phyloP scores from a whole-genome alignment of 2,797 vertebrate species.

The Pangasius sanitwongsei region DNA sequence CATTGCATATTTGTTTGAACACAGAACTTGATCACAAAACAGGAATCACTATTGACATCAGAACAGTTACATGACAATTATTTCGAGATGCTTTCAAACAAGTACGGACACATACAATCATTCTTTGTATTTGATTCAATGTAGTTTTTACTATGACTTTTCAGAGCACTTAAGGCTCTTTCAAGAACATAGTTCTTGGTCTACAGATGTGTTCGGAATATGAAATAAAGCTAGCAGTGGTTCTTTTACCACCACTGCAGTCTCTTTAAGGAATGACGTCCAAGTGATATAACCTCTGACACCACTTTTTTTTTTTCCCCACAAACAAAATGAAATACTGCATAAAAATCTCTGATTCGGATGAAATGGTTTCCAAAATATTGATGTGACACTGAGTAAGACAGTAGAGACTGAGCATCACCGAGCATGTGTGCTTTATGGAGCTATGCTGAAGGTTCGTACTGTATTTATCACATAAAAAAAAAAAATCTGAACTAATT shows the following conservation, averaged over 20 bases:
- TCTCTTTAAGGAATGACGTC: not conserved
- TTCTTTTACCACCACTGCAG: not conserved
- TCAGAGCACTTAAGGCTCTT: not conserved
- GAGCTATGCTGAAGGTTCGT: constrained; percentile 18
- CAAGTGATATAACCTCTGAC: not conserved
- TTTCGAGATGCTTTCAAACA: constrained; percentile 52
- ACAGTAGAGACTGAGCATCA: constrained; percentile 31
- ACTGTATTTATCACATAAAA: constrained; percentile 15
- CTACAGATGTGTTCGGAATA: not conserved
- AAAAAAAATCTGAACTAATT: constrained; percentile 24
- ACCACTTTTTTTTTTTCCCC: not conserved
- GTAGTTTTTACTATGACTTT: constrained; percentile 26
- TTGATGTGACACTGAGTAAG: constrained; percentile 12
- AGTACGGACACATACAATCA: constrained; percentile 46
- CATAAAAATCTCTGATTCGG: constrained; percentile 5
- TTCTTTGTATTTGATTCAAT: constrained; percentile 60
- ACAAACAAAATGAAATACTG: constrained; percentile 25
- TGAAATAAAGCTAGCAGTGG: constrained; percentile 11
- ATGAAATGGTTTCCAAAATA: constrained; percentile 20
- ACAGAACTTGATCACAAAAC: constrained; percentile 58
- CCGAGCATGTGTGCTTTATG: not conserved
- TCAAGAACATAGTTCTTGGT: constrained; percentile 20
- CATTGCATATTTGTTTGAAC: constrained; percentile 57
- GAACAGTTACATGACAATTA: constrained; percentile 63
- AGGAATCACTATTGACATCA: constrained; percentile 58